Percentiles rank a stretch among this genome's conserved stretches.
Conservation (phyloP, 1,140 invertebrate species). For the Chelonus insularis region DNA sequence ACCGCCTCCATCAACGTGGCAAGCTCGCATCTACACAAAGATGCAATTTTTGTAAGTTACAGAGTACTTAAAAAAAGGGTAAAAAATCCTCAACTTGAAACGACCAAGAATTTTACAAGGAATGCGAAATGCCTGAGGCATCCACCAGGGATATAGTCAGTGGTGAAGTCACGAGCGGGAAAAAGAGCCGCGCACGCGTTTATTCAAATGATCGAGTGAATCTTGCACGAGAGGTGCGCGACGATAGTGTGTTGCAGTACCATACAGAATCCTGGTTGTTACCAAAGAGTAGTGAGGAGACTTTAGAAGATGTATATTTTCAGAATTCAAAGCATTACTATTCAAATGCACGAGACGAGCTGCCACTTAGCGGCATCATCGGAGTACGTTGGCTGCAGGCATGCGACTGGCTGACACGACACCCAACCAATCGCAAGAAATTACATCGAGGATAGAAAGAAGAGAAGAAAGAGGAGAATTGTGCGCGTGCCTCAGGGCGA, state of each 20-base stretch:
- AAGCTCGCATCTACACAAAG: background rate
- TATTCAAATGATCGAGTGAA: constrained; percentile 23
- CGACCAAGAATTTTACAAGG: constrained; percentile 19
- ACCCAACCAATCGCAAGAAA: constrained; percentile 29
- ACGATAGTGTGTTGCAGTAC: background rate
- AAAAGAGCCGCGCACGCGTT: constrained; percentile 22
- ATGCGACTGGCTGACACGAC: constrained; percentile 28
- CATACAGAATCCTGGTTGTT: background rate
- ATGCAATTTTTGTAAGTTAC: too few relatives aligned
- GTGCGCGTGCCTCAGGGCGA: constrained; percentile 29
- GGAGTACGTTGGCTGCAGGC: constrained; percentile 19
- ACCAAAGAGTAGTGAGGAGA: background rate
- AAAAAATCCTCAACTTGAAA: background rate
- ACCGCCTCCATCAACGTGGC: constrained; percentile 14
- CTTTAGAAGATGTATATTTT: background rate
- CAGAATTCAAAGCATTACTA: background rate
- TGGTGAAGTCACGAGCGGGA: constrained; percentile 8
- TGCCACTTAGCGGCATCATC: constrained; percentile 19
- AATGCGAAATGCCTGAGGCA: constrained; percentile 19
- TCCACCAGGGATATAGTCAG: constrained; percentile 9
- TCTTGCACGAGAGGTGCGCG: constrained; percentile 2
- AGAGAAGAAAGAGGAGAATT: constrained; percentile 3
- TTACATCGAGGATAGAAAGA: constrained; percentile 18
- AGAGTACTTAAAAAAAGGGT: background rate
- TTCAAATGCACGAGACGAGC: background rate